Percentiles rank a stretch among this genome's conserved stretches.
Evolutionary conservation across 2,797 vertebrate genomes (phyloP).

Genomic region (Coilia nasus): DNA sequence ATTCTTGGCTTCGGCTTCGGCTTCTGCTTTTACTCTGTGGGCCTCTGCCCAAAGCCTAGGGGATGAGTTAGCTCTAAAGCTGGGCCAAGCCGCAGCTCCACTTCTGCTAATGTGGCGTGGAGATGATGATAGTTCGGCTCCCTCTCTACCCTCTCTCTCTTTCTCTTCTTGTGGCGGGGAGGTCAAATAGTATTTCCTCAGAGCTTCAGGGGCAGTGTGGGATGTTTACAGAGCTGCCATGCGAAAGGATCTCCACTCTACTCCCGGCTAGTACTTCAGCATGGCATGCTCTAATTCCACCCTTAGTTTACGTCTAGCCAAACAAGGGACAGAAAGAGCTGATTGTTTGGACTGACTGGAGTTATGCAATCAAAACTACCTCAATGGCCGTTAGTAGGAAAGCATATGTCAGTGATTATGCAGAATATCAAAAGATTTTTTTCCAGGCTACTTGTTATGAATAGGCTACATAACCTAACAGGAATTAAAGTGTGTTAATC

Average conservation of each 20-base stretch:
- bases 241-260: not conserved
- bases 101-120: constrained; percentile 68
- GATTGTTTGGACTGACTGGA: not conserved
- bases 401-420: not conserved
- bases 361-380: not conserved
- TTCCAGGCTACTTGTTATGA: not conserved
- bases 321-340: not conserved
- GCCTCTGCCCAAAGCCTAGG: not conserved
- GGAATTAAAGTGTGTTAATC: no score
- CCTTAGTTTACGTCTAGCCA: not conserved
- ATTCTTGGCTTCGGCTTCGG: not conserved
- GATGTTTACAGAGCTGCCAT: not conserved
- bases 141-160: not conserved
- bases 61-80: constrained; percentile 35
- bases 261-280: not conserved
- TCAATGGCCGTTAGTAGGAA: not conserved
- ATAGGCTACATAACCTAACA: not conserved
- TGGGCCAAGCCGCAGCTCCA: constrained; percentile 64
- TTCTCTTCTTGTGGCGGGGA: constrained; percentile 11
- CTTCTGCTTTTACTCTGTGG: not conserved
- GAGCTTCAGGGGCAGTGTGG: not conserved
- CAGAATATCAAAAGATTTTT: not conserved
- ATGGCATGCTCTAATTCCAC: not conserved
- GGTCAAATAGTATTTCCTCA: constrained; percentile 20
- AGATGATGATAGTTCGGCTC: constrained; percentile 70